Conservation (phyloP, 2,888 invertebrate genomes). For the Malthinus flaveolus region DNA sequence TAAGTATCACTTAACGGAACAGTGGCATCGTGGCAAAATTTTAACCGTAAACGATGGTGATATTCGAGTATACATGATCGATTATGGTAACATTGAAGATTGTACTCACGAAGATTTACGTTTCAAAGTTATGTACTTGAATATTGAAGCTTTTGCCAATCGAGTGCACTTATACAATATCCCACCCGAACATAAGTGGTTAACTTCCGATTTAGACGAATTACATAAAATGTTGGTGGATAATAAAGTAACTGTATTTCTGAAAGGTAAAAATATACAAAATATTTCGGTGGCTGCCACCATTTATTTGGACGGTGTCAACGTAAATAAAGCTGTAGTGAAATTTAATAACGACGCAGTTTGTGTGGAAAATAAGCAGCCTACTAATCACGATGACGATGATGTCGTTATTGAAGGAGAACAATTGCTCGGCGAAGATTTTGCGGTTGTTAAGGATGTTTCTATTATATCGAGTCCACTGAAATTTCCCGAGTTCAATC, state of each 20-base stretch:
- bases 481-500: neutral
- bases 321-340: conserved; percentile 20
- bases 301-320: conserved; percentile 9
- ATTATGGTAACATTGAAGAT: conserved; percentile 80
- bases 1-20: conserved; percentile 64
- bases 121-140: conserved; percentile 63
- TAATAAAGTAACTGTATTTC: conserved; percentile 4
- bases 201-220: conserved; percentile 60
- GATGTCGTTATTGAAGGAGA: conserved; percentile 49
- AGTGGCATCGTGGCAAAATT: conserved; percentile 73
- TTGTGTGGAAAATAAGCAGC: neutral
- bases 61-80: conserved; percentile 70
- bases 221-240: conserved; percentile 65
- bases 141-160: conserved; percentile 69
- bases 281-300: conserved; percentile 8
- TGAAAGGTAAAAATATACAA: conserved; percentile 5
- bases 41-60: conserved; percentile 53
- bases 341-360: conserved; percentile 17
- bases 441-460: no score
- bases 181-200: conserved; percentile 58
- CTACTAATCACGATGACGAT: conserved; percentile 17
- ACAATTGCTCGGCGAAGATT: neutral
- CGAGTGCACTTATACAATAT: conserved; percentile 61
- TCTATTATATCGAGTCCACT: no score
- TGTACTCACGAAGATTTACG: conserved; percentile 62